phyloP scores from a whole-genome alignment of 1,140 invertebrate species.

The Pachypeltis micranthus region DNA sequence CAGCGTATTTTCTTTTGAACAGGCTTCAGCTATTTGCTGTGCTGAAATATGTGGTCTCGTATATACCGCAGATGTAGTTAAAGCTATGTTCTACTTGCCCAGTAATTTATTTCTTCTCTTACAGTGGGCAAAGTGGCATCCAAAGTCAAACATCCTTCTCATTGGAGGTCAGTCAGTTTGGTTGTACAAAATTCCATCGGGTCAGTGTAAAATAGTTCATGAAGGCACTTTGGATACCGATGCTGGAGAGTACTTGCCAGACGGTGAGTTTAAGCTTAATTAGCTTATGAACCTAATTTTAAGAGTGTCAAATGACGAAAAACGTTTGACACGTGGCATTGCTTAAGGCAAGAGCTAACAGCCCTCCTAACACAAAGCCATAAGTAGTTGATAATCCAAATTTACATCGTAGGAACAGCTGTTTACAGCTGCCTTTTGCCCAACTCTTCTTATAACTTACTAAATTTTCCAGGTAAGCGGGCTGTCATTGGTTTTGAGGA shows the following conservation, averaged over 20 bases:
- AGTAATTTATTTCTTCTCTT: background rate
- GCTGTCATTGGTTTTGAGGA: constrained; percentile 2
- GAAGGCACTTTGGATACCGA: background rate
- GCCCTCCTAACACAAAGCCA: too few species aligned
- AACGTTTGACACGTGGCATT: too few species aligned
- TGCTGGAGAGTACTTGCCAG: constrained; percentile 1
- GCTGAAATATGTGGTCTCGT: too few species aligned
- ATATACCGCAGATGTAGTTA: too few species aligned
- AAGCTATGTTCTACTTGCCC: too few species aligned
- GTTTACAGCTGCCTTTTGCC: too few species aligned
- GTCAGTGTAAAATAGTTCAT: background rate
- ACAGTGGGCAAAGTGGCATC: constrained; percentile 12
- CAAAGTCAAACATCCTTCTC: background rate
- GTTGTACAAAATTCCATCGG: background rate
- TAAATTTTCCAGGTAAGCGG: constrained; percentile 1
- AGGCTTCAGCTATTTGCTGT: too few species aligned
- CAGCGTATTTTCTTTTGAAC: too few species aligned
- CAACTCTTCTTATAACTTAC: too few species aligned
- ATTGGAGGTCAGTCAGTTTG: background rate
- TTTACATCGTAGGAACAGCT: too few species aligned
- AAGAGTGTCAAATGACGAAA: background rate
- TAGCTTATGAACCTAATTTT: background rate
- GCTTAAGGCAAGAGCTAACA: too few species aligned
- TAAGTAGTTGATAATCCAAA: too few species aligned
- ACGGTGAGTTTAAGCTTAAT: background rate